Evolutionary conservation across 1,140 invertebrate species (phyloP).

Genomic region (Conus betulinus): DNA sequence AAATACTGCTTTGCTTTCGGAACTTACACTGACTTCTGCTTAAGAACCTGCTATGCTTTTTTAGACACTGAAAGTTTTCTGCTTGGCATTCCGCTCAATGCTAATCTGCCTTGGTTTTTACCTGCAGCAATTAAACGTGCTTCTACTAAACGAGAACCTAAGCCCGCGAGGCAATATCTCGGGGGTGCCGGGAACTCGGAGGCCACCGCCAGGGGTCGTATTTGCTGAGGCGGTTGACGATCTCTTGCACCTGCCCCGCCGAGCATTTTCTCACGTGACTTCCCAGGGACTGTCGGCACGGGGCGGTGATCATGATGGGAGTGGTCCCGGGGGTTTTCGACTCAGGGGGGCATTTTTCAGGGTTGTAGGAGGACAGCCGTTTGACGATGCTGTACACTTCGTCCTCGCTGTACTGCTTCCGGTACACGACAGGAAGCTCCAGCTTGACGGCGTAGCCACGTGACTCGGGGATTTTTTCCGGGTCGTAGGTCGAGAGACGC

Average conservation of each 20-base stretch:
- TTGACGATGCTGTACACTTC: slow-evolving; percentile 52
- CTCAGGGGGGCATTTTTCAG: neutral
- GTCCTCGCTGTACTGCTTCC: slow-evolving; percentile 48
- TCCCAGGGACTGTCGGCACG: slow-evolving; percentile 1
- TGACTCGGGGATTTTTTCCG: slow-evolving; percentile 54
- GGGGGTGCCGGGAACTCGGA: slow-evolving; percentile 40
- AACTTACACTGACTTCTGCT: too few species aligned
- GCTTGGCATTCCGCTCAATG: too few species aligned
- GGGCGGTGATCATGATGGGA: neutral
- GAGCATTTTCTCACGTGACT: slow-evolving; percentile 51
- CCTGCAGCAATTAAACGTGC: too few species aligned
- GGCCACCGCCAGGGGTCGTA: slow-evolving; percentile 44
- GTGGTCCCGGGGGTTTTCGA: slow-evolving; percentile 26
- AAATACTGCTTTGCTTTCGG: too few species aligned
- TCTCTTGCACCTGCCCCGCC: slow-evolving; percentile 47
- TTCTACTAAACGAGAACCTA: neutral
- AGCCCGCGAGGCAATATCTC: slow-evolving; percentile 29
- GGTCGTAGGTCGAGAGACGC: slow-evolving; percentile 52
- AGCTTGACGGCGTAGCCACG: slow-evolving; percentile 36
- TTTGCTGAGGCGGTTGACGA: slow-evolving; percentile 48
- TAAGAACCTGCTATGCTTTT: too few species aligned
- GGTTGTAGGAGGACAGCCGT: slow-evolving; percentile 39
- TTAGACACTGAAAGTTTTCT: too few species aligned
- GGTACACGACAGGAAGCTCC: slow-evolving; percentile 33
- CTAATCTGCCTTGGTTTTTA: too few species aligned